A percentile compares a stretch with the other conserved stretches of the same genome.
Conservation (phyloP, 2,888 invertebrate species). For the Ceraclea dissimilis region DNA sequence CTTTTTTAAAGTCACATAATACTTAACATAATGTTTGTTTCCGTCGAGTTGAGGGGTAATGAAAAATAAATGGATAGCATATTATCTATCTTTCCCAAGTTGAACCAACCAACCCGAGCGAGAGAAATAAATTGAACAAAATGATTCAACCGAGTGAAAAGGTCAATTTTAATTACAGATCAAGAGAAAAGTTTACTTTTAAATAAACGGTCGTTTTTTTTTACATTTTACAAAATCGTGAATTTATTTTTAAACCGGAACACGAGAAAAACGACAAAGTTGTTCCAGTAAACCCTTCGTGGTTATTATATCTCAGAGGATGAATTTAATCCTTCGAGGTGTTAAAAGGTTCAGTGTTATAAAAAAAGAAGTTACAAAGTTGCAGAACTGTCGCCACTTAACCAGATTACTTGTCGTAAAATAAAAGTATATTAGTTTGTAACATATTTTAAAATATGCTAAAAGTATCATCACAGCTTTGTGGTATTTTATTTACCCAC, state of each 20-base stretch:
- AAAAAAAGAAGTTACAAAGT: too few relatives aligned
- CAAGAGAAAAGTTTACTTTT: neutral
- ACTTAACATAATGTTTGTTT: slow-evolving; percentile 1
- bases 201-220: neutral
- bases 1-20: slow-evolving; percentile 1
- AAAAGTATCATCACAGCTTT: too few relatives aligned
- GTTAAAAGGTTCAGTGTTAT: too few relatives aligned
- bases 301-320: too few relatives aligned
- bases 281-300: too few relatives aligned
- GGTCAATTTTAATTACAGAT: neutral
- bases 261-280: neutral
- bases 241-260: neutral
- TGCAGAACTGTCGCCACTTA: too few relatives aligned
- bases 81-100: neutral
- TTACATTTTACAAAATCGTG: neutral
- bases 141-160: slow-evolving; percentile 1
- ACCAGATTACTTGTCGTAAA: too few relatives aligned
- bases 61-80: neutral
- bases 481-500: too few relatives aligned
- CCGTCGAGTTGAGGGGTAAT: neutral
- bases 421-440: too few relatives aligned
- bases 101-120: neutral
- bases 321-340: too few relatives aligned
- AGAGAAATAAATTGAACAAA: neutral
- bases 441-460: too few relatives aligned